Evolutionary conservation across 2,113 vertebrate genomes (phyloP), one percentile per base, ranked within the genome.

Genomic region (Tragulus kanchil): DNA sequence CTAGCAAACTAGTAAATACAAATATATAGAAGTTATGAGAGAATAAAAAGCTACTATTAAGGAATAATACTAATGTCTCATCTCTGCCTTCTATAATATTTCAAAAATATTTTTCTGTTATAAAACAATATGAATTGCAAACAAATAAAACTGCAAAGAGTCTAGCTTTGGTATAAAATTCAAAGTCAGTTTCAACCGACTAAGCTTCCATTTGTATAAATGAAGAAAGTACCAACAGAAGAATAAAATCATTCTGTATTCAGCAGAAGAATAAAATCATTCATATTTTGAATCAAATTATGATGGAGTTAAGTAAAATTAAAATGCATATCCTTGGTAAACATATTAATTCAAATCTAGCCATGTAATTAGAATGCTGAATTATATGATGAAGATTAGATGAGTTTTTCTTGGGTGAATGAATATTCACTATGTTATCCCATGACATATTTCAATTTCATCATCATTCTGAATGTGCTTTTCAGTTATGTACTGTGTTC

Each of bases 291-390:
- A 25, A 93, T 94, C 94, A 96, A 91, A 97, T 96, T 97, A 91
- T 67, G 81, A 93, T 94, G 11, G 36, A 31, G 65, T 95, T 96
- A 97, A 92, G 31, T 79, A 93, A 97, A 97, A 96, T 98, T 97
- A 94, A 97, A 98, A 94, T 97, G 48, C 85, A 77, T 96, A 75
- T 96, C 78, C 95, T 96, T 95, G 78, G 93, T 96, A 98, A 98
- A 97, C 89, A 93, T 97, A 96, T 97, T 98, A 96, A 97, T 97
- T 98, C 89, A 95, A 96, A 89, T 90, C 52, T 79, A 95, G 64
- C 59, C 28, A 59, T 91, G 67, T 96, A 97, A 97, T 98, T 97
- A 95, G 71, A 96, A 85, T 89, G 73, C 82, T 98, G 86, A 94
- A 89, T 98, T 97, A 95, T 97, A 93, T 89, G 85, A 96, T 89